A percentile compares a stretch with the other conserved stretches of the same genome.
These are phyloP conservation scores for Ictalurus punctatus DNA, from an alignment of 2,113 vertebrate species.

Conservation along the genomic window DNA sequence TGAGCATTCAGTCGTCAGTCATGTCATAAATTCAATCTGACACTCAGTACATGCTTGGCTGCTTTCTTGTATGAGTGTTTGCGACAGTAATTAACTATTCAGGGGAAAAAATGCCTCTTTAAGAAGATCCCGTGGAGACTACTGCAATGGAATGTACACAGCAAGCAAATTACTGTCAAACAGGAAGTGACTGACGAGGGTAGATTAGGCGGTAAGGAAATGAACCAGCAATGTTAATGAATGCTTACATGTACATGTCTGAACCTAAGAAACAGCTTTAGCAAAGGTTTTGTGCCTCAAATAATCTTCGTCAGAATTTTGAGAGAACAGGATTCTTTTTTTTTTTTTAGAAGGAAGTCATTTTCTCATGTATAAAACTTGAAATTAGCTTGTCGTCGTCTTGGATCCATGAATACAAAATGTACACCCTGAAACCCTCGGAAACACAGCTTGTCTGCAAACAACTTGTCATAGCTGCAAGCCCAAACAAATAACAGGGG, in stretches of 20 bases:
- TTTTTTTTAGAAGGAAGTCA: background rate
- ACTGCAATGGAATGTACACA: constrained; percentile 25
- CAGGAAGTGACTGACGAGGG: constrained; percentile 20
- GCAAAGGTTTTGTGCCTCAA: background rate
- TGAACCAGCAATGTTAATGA: constrained; percentile 21
- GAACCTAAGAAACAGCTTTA: background rate
- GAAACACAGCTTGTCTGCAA: background rate
- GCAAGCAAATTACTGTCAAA: constrained; percentile 35
- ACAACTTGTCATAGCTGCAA: constrained; percentile 6
- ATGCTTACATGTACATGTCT: background rate
- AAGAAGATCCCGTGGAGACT: constrained; percentile 17
- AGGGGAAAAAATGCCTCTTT: constrained; percentile 25
- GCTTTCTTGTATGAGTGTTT: constrained; percentile 43
- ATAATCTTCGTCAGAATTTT: background rate
- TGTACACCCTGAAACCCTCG: background rate
- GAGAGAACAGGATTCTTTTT: background rate
- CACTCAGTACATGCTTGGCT: constrained; percentile 30
- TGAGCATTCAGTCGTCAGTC: constrained; percentile 18
- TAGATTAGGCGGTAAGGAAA: constrained; percentile 28
- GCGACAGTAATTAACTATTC: constrained; percentile 53
- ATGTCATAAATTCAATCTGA: constrained; percentile 45
- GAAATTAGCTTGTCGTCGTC: background rate
- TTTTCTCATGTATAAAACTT: constrained; percentile 7
- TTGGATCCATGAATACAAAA: constrained; percentile 12
- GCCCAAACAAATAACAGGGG: constrained; percentile 14